Conservation (phyloP, 2,113 vertebrate genomes). For the Octodon degus region DNA sequence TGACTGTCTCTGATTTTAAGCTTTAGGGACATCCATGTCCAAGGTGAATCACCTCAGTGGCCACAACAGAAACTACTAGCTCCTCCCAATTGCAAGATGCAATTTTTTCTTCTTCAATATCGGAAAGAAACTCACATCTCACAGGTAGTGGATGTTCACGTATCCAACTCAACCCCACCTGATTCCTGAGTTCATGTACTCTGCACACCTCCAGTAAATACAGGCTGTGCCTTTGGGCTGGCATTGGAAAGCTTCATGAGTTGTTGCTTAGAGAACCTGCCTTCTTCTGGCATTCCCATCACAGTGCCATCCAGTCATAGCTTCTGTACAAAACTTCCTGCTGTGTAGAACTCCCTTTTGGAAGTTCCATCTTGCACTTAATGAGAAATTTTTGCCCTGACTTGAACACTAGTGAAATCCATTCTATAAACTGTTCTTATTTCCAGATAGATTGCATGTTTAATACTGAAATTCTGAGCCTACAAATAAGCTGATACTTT, state of each 20-base stretch:
- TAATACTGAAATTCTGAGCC: background rate
- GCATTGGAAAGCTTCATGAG: background rate
- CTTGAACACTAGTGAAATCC: background rate
- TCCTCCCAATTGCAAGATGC: background rate
- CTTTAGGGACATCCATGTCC: background rate
- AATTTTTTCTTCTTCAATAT: background rate
- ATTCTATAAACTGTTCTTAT: slow-evolving; percentile 27
- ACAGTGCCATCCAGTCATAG: background rate
- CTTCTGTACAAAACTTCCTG: background rate
- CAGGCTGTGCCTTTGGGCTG: background rate
- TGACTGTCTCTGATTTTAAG: background rate
- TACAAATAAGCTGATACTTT: background rate
- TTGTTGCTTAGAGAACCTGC: background rate
- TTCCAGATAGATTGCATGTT: slow-evolving; percentile 25
- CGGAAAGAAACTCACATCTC: slow-evolving; percentile 9
- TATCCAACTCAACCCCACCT: background rate
- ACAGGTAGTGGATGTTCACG: background rate
- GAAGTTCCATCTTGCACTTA: background rate
- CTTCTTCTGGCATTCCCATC: background rate
- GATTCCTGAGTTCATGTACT: background rate
- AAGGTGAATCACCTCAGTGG: background rate
- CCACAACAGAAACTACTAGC: background rate
- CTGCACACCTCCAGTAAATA: background rate
- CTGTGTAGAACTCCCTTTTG: background rate
- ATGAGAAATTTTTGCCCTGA: background rate